A percentile compares a stretch with the other conserved stretches of the same genome.
These are phyloP conservation scores for Centroberyx gerrardi DNA, from an alignment of 2,797 vertebrate species.

Conservation along the genomic window DNA sequence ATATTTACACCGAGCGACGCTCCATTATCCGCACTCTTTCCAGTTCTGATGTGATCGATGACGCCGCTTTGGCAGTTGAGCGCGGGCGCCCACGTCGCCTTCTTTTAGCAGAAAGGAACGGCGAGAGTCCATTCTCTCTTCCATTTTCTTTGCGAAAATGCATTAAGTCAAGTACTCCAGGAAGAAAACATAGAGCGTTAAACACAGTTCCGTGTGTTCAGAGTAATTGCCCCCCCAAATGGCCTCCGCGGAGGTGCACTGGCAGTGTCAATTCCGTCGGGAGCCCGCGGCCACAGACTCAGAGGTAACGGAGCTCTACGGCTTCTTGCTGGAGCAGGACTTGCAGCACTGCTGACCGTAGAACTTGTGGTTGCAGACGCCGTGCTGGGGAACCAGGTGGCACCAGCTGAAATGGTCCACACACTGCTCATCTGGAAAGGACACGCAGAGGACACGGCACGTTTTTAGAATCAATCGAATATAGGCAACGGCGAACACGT, in stretches of 20 bases:
- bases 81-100: conserved; percentile 34
- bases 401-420: conserved; percentile 96
- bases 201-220: conserved; percentile 50
- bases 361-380: conserved; percentile 97
- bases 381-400: conserved; percentile 94
- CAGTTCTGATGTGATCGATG: conserved; percentile 50
- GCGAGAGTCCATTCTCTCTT: conserved; percentile 47
- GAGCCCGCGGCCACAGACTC: neutral
- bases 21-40: conserved; percentile 46
- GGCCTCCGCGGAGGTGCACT: conserved; percentile 2
- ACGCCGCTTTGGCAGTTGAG: conserved; percentile 55
- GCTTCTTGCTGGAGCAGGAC: conserved; percentile 92
- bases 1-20: conserved; percentile 50
- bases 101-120: conserved; percentile 11
- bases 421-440: conserved; percentile 89
- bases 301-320: conserved; percentile 56
- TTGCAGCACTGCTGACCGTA: conserved; percentile 97
- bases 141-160: conserved; percentile 43
- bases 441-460: neutral
- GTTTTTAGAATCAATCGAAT: too few relatives aligned
- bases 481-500: too few relatives aligned
- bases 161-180: conserved; percentile 78
- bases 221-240: conserved; percentile 13
- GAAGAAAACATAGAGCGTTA: conserved; percentile 52
- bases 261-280: conserved; percentile 8